phyloP scores from a whole-genome alignment of 2,797 vertebrate genomes.

The Parauchenoglanis ngamensis region DNA sequence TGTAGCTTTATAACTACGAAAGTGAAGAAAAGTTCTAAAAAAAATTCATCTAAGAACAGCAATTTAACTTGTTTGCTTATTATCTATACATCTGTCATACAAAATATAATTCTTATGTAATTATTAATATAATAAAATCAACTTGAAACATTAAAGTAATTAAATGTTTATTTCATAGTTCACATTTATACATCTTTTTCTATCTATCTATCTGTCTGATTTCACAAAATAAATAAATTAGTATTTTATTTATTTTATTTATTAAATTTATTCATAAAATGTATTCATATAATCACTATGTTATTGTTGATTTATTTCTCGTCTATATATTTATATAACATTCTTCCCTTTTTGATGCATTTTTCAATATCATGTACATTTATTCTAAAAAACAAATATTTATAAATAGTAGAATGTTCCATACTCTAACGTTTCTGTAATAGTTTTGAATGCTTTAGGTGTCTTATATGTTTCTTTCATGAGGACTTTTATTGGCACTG shows the following conservation, averaged over 20 bases:
- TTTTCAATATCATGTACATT: background rate
- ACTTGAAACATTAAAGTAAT: background rate
- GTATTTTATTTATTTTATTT: background rate
- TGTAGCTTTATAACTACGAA: background rate
- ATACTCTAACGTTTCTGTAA: background rate
- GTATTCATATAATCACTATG: no score
- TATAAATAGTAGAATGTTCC: background rate
- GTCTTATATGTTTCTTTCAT: background rate
- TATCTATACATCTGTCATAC: background rate
- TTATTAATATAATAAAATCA: background rate
- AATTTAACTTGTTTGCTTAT: background rate
- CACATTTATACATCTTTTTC: background rate
- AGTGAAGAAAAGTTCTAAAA: background rate
- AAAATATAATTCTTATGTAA: background rate
- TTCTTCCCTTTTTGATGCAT: background rate
- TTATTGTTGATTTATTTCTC: background rate
- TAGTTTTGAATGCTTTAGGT: background rate
- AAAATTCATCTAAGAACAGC: background rate
- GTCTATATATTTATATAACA: background rate
- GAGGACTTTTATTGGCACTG: background rate
- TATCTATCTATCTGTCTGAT: background rate
- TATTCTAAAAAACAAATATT: background rate
- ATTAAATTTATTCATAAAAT: background rate
- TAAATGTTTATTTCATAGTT: no score
- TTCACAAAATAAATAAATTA: background rate